Conservation (phyloP, 2,797 vertebrate genomes). For the Labroides dimidiatus region DNA sequence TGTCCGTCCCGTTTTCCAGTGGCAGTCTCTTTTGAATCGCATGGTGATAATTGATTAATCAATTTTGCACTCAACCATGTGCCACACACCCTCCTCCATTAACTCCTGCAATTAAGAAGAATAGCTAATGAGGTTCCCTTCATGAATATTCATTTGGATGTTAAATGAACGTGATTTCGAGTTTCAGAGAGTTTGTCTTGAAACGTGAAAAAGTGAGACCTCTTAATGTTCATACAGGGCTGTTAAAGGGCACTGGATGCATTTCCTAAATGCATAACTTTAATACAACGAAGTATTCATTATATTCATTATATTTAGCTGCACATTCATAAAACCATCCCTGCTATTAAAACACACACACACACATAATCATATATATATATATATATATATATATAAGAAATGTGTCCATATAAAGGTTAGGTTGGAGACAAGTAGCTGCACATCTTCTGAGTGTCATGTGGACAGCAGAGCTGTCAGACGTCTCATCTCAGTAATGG, state of each 20-base stretch:
- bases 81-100: not conserved
- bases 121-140: not conserved
- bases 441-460: slow-evolving; percentile 26
- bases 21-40: not conserved
- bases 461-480: slow-evolving; percentile 34
- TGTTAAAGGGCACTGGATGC: not conserved
- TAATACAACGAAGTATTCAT: not conserved
- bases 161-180: not conserved
- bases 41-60: not conserved
- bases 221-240: not conserved
- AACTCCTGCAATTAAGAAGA: not conserved
- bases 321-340: not conserved
- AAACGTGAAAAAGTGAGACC: not conserved
- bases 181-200: slow-evolving; percentile 1
- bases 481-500: slow-evolving; percentile 46
- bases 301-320: slow-evolving; percentile 7
- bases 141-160: slow-evolving; percentile 15
- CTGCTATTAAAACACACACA: slow-evolving; percentile 11
- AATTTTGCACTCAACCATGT: not conserved
- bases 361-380: no score
- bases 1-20: not conserved
- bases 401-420: slow-evolving; percentile 21
- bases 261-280: slow-evolving; percentile 10
- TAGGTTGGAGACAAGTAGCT: not conserved
- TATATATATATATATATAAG: no score